Percentiles rank a stretch among this genome's conserved stretches.
Evolutionary conservation across 2,888 invertebrate species (phyloP).

Genomic region (Tenthredo scrophulariae): DNA sequence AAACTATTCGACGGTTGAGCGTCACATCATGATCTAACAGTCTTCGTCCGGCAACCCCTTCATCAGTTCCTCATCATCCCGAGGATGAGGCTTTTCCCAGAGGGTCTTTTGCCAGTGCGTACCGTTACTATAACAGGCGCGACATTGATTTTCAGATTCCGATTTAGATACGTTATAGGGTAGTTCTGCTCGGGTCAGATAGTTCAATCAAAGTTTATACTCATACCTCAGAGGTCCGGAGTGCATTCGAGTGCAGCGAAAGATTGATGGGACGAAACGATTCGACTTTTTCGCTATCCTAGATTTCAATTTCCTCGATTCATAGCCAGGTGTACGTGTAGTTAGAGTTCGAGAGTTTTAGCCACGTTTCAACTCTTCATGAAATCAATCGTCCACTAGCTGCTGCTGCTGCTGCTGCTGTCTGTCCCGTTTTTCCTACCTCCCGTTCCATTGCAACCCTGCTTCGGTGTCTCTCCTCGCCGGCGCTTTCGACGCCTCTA

Average conservation of each 20-base stretch:
- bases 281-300: background rate
- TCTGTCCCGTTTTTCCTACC: slow-evolving; percentile 51
- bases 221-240: slow-evolving; percentile 1
- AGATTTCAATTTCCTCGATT: slow-evolving; percentile 3
- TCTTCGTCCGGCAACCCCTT: slow-evolving; percentile 32
- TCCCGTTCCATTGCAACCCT: slow-evolving; percentile 25
- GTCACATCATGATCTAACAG: slow-evolving; percentile 22
- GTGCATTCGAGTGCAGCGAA: slow-evolving; percentile 10
- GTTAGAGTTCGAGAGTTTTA: background rate
- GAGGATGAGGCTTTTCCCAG: background rate
- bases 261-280: slow-evolving; percentile 4
- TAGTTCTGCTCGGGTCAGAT: slow-evolving; percentile 9
- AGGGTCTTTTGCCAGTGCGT: background rate
- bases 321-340: background rate
- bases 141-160: slow-evolving; percentile 38
- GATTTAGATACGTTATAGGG: slow-evolving; percentile 3
- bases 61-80: slow-evolving; percentile 3
- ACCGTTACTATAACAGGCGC: background rate
- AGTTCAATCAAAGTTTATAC: slow-evolving; percentile 27
- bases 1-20: slow-evolving; percentile 38
- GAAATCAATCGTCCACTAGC: slow-evolving; percentile 39
- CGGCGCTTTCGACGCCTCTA: slow-evolving; percentile 41
- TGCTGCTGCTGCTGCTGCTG: slow-evolving; percentile 3
- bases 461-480: slow-evolving; percentile 45
- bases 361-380: background rate